Base-by-base conservation (phyloP, 2,888 invertebrate genomes). In the Pandemis cinnamomeana region DNA sequence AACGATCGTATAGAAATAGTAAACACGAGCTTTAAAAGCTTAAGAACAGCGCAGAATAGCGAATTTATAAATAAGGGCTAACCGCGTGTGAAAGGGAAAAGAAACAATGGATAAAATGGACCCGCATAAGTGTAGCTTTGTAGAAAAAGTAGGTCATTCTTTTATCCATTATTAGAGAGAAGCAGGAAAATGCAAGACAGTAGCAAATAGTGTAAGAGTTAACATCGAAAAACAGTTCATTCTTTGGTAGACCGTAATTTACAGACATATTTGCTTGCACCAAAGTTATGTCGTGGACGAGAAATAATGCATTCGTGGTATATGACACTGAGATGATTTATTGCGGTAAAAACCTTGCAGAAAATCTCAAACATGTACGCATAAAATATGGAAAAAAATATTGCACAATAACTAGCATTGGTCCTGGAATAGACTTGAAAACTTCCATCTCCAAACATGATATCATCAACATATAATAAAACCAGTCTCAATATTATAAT, bases 1-100 rank as follows among this genome's bases (percentile, higher is more conserved):
- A 73, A 69, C 72, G 72, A 69, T 68, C 13, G 10, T 20, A 66
- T 20, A 20, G 72, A 68, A 72, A 66, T 20, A 55, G 72, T 72
- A 72, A 72, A 68, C 68, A 72, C 46, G 20, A 63, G 63, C 27
- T 61, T 60, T 44, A 61, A 44, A 20, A 64, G 64, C 69, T n/a
- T 41, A 51, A 62, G 44, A 58, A 44, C 48, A 41, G 48, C 60
- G 60, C 64, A 66, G 48, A 58, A 51, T 8, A 27, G 66, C 20
- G 27, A 48, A 63, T 46, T 20, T 64, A 48, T n/a, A 48, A 48
- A 46, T 27, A 64, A 64, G 36, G 7, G 2, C 27, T 11, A 7
- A 11, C 11, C 20, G 15, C 10, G 41, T n/a, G 10, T n/a, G n/a
- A 51, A 51, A n/a, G 41, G n/a, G 51, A 66, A 46, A 27, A n/a